Conservation (phyloP, 2,888 invertebrate species). For the Tenthredo livida region DNA sequence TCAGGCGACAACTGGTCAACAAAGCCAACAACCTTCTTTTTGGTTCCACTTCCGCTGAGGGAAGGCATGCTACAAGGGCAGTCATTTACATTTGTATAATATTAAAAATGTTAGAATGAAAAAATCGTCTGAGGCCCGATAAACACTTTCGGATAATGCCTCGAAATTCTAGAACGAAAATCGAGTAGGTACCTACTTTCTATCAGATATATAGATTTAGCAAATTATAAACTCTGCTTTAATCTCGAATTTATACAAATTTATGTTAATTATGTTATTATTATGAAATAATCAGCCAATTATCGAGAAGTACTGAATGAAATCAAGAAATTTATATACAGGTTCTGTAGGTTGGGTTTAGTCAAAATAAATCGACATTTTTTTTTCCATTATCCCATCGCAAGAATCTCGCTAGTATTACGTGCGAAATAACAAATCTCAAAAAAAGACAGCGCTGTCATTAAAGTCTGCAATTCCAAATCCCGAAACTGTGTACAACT, state of each 20-base stretch:
- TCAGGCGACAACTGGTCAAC: constrained; percentile 75
- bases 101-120: background rate
- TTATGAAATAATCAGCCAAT: background rate
- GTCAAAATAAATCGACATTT: background rate
- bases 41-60: constrained; percentile 75
- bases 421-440: background rate
- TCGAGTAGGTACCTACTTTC: background rate
- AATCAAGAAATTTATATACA: background rate
- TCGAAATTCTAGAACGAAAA: background rate
- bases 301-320: background rate
- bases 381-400: background rate
- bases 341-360: background rate
- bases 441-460: background rate
- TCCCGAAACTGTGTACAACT: no score
- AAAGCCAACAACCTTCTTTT: constrained; percentile 78
- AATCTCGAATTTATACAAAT: background rate
- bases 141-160: background rate
- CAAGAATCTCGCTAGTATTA: background rate
- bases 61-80: constrained; percentile 76
- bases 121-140: background rate
- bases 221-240: background rate
- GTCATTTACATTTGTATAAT: constrained; percentile 12
- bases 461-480: background rate
- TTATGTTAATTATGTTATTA: background rate
- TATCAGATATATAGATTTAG: background rate